Evolutionary conservation across 1,140 invertebrate species (phyloP).

Genomic region (Lithobius niger): DNA sequence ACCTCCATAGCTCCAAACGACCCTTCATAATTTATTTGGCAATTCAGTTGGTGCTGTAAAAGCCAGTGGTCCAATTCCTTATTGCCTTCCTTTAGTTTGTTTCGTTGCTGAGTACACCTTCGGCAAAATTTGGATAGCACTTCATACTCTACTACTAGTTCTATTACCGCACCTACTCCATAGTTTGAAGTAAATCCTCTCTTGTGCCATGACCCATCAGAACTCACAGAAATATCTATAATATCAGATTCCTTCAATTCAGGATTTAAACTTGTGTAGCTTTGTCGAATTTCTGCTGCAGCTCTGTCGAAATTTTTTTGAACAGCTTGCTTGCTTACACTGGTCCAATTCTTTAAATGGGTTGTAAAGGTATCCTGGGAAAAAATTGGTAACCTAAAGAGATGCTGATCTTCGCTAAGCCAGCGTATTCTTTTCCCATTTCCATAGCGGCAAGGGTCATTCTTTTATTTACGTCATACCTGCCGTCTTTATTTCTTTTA

Average conservation of each 20-base stretch:
- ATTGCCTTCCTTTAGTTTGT: slow-evolving; percentile 14
- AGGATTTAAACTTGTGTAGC: not conserved
- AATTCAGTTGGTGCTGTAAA: slow-evolving; percentile 17
- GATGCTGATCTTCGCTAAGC: no score
- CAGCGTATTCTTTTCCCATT: no score
- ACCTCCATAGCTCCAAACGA: slow-evolving; percentile 20
- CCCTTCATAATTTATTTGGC: slow-evolving; percentile 16
- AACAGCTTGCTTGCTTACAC: no score
- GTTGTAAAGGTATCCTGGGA: no score
- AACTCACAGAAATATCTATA: slow-evolving; percentile 6
- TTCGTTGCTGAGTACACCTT: not conserved
- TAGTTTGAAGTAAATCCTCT: slow-evolving; percentile 10
- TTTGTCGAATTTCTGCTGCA: not conserved
- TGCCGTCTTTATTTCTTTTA: no score
- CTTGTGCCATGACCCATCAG: slow-evolving; percentile 16
- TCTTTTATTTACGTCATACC: no score
- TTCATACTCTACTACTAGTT: slow-evolving; percentile 12
- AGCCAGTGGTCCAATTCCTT: slow-evolving; percentile 10
- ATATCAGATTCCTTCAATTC: not conserved
- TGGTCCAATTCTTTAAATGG: no score
- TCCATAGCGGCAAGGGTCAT: no score
- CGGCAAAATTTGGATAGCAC: slow-evolving; percentile 12
- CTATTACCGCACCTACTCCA: slow-evolving; percentile 10
- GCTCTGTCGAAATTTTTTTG: not conserved
- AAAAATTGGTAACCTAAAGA: no score